phyloP scores from a whole-genome alignment of 2,113 vertebrate genomes.

The Ochotona curzoniae region DNA sequence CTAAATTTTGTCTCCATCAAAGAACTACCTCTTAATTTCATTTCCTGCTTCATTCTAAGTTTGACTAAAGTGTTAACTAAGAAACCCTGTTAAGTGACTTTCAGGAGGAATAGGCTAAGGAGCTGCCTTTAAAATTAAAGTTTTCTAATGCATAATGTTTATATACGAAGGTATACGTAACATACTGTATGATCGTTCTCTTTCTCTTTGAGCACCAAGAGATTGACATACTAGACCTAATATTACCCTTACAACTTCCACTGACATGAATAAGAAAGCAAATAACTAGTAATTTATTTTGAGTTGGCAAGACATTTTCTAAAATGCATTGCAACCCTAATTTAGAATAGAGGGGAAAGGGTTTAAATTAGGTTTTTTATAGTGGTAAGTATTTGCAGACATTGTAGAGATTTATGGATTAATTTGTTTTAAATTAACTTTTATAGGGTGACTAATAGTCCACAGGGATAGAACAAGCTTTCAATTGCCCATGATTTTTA shows the following conservation, averaged over 20 bases:
- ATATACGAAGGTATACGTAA: slow-evolving; percentile 6
- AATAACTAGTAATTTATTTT: slow-evolving; percentile 74
- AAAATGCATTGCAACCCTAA: slow-evolving; percentile 69
- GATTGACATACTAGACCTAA: slow-evolving; percentile 13
- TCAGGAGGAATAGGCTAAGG: slow-evolving; percentile 1
- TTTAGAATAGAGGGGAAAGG: slow-evolving; percentile 76
- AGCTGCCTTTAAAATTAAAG: slow-evolving; percentile 49
- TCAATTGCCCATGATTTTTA: slow-evolving; percentile 78
- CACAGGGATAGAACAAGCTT: slow-evolving; percentile 74
- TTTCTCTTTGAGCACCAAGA: slow-evolving; percentile 28
- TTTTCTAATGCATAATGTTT: neutral
- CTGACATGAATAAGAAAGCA: slow-evolving; percentile 63
- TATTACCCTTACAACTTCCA: slow-evolving; percentile 50
- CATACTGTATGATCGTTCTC: neutral
- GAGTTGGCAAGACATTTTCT: slow-evolving; percentile 70
- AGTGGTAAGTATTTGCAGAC: slow-evolving; percentile 81
- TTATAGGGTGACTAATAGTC: slow-evolving; percentile 81
- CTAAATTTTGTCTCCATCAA: neutral
- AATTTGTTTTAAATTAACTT: slow-evolving; percentile 84
- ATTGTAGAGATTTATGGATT: slow-evolving; percentile 83
- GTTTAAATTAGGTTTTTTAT: slow-evolving; percentile 81
- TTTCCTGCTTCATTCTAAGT: neutral
- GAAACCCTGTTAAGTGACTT: slow-evolving; percentile 18
- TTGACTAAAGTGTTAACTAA: neutral
- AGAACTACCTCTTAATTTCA: neutral